Evolutionary conservation across 2,113 vertebrate genomes (phyloP).

Genomic region (Nicator chloris): DNA sequence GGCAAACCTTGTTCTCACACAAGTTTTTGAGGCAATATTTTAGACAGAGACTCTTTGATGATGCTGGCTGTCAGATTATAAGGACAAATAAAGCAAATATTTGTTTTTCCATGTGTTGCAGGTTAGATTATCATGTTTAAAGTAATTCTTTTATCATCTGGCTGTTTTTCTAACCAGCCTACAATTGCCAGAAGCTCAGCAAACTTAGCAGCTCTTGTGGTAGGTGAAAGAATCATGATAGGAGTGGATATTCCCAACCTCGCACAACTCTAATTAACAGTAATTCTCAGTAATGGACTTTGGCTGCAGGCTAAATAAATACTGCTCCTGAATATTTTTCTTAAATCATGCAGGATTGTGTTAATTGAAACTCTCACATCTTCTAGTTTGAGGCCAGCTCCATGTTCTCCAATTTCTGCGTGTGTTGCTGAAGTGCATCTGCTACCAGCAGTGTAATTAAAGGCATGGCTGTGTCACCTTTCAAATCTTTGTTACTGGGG

Average conservation of each 20-base stretch:
- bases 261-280: constrained; percentile 63
- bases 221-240: constrained; percentile 50
- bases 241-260: constrained; percentile 59
- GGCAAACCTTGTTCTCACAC: background rate
- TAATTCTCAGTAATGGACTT: constrained; percentile 65
- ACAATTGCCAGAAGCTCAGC: constrained; percentile 44
- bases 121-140: constrained; percentile 33
- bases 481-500: background rate
- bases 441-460: background rate
- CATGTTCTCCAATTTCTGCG: background rate
- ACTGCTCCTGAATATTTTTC: constrained; percentile 60
- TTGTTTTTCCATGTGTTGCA: constrained; percentile 5
- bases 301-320: constrained; percentile 67
- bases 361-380: constrained; percentile 68
- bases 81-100: constrained; percentile 39
- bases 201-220: constrained; percentile 3
- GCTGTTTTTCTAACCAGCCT: background rate
- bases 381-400: constrained; percentile 33
- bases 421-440: background rate
- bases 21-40: background rate
- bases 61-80: constrained; percentile 1
- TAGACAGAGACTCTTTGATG: background rate
- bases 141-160: constrained; percentile 30
- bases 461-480: background rate
- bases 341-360: constrained; percentile 53